A percentile compares a stretch with the other conserved stretches of the same genome.
These are phyloP conservation scores for Zaprionus ornatus DNA, from an alignment of 1,140 invertebrate species.

Conservation along the genomic window DNA sequence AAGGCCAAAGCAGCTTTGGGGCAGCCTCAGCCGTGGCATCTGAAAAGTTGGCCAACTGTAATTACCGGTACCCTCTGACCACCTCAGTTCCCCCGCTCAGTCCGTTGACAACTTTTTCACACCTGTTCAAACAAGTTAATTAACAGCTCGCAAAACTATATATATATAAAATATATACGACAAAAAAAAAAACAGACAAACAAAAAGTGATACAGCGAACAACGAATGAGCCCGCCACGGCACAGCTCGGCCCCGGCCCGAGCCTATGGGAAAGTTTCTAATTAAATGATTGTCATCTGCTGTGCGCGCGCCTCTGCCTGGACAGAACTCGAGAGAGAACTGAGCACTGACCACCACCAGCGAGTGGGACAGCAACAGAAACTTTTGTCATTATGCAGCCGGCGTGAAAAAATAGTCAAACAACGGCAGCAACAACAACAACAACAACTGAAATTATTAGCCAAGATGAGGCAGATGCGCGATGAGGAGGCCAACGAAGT, in stretches of 20 bases:
- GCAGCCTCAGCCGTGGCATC: constrained; percentile 22
- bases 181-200: constrained; percentile 36
- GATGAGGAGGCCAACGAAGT: constrained; percentile 13
- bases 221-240: not conserved
- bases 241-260: constrained; percentile 39
- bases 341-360: constrained; percentile 51
- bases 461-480: constrained; percentile 58
- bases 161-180: constrained; percentile 45
- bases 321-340: constrained; percentile 44
- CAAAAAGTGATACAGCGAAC: constrained; percentile 48
- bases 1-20: constrained; percentile 41
- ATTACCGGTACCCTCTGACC: constrained; percentile 55
- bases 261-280: constrained; percentile 84
- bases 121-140: constrained; percentile 83
- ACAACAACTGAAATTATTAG: constrained; percentile 74
- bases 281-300: constrained; percentile 84
- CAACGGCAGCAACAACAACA: not conserved
- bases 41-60: constrained; percentile 82
- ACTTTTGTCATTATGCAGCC: constrained; percentile 79
- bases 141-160: constrained; percentile 81
- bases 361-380: constrained; percentile 53
- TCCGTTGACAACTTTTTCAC: constrained; percentile 76
- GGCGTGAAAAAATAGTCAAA: constrained; percentile 54
- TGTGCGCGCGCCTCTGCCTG: constrained; percentile 56
- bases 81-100: not conserved